A percentile compares a stretch with the other conserved stretches of the same genome.
These are phyloP conservation scores for Grammomys surdaster DNA, from an alignment of 2,113 vertebrate species.

Conservation along the genomic window DNA sequence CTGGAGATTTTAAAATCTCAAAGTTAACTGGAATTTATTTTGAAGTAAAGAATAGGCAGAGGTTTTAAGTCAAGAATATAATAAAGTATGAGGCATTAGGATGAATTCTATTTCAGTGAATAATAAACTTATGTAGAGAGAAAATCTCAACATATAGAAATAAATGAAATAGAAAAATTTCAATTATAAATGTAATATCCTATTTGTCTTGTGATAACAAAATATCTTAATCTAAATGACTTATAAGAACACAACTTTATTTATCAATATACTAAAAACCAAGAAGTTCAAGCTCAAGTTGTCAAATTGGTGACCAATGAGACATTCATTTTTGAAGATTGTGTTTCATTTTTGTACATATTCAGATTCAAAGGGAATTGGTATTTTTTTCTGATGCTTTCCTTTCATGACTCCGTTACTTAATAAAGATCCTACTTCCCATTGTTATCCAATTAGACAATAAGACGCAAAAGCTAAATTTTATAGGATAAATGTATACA, in stretches of 20 bases:
- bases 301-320: neutral
- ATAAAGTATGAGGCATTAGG: neutral
- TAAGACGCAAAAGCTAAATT: neutral
- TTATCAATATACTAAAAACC: neutral
- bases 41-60: neutral
- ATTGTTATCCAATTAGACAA: neutral
- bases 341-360: neutral
- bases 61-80: neutral
- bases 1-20: neutral
- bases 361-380: neutral
- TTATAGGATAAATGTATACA: neutral
- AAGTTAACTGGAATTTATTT: neutral
- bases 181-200: neutral
- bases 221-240: neutral
- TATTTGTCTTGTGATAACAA: neutral
- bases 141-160: neutral
- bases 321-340: neutral
- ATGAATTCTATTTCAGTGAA: neutral
- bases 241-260: neutral
- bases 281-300: neutral
- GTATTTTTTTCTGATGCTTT: neutral
- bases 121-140: too few relatives aligned
- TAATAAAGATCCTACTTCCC: rapidly evolving
- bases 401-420: neutral
- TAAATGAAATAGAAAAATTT: rapidly evolving